Percentiles rank a stretch among this genome's conserved stretches.
Evolutionary conservation across 64 coral and sea anemone genomes (phyloP).

Genomic region (Montipora efflorescens): DNA sequence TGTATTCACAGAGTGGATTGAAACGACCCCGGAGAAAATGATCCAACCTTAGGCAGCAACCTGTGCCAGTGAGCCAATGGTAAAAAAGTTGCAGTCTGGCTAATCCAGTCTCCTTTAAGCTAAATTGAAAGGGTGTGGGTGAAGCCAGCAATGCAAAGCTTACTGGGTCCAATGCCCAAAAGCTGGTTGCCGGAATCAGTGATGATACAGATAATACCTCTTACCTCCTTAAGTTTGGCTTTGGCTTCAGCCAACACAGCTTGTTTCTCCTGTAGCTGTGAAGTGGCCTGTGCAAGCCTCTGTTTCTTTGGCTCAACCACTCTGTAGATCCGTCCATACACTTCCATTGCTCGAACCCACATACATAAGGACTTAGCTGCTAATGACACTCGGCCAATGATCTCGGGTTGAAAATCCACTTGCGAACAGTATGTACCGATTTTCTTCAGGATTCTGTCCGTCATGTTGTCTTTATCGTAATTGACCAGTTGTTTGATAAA

Average conservation of each 20-base stretch:
- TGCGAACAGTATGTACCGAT: conserved; percentile 98
- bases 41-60: no score
- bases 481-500: conserved; percentile 99
- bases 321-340: conserved; percentile 95
- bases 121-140: no score
- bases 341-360: conserved; percentile 99
- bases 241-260: conserved; percentile 96
- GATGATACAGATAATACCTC: no score
- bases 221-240: conserved; percentile 97
- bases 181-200: no score
- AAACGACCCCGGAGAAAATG: no score
- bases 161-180: no score
- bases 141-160: no score
- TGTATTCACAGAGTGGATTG: no score
- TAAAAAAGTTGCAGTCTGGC: no score
- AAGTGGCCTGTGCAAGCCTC: conserved; percentile 89
- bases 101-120: no score
- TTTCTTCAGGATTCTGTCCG: conserved; percentile 95
- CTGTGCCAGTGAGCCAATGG: no score
- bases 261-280: conserved; percentile 96
- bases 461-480: conserved; percentile 99
- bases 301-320: conserved; percentile 99
- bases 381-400: conserved; percentile 96
- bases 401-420: conserved; percentile 97
- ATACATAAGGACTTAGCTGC: conserved; percentile 98